phyloP scores from a whole-genome alignment of 2,888 invertebrate genomes.

The Pardosa pseudoannulata region DNA sequence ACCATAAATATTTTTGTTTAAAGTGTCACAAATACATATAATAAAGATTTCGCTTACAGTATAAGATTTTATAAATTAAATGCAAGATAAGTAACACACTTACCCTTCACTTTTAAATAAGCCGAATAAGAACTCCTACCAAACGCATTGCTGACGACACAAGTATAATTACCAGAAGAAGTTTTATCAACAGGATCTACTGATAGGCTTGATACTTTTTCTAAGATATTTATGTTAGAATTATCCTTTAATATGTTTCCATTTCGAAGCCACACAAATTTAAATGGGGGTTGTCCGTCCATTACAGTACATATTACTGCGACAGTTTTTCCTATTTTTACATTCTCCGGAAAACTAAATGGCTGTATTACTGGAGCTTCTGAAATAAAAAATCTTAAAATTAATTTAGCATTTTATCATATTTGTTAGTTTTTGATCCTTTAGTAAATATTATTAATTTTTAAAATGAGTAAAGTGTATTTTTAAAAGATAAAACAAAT shows the following conservation, averaged over 20 bases:
- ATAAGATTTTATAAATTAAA: no score
- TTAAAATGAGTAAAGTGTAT: no score
- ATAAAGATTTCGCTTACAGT: no score
- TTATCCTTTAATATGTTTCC: not conserved
- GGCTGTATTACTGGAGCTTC: conserved; percentile 5
- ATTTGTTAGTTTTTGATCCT: no score
- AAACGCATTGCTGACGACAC: conserved; percentile 14
- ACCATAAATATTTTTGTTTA: no score
- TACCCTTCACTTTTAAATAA: conserved; percentile 20
- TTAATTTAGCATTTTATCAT: no score
- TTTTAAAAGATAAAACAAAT: no score
- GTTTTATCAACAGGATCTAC: conserved; percentile 18
- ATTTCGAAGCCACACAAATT: conserved; percentile 16
- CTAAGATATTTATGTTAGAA: not conserved
- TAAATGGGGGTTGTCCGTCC: conserved; percentile 4
- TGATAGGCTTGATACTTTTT: conserved; percentile 19
- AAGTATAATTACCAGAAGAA: conserved; percentile 35
- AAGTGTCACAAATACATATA: no score
- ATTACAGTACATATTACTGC: not conserved
- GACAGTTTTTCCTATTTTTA: not conserved
- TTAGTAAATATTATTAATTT: no score
- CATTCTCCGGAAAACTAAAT: conserved; percentile 13
- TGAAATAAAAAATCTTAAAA: no score
- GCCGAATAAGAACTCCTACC: conserved; percentile 28
- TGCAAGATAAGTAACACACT: no score